phyloP scores from a whole-genome alignment of 2,888 invertebrate genomes.

The Pseudococcus jackbeardsleyi region DNA sequence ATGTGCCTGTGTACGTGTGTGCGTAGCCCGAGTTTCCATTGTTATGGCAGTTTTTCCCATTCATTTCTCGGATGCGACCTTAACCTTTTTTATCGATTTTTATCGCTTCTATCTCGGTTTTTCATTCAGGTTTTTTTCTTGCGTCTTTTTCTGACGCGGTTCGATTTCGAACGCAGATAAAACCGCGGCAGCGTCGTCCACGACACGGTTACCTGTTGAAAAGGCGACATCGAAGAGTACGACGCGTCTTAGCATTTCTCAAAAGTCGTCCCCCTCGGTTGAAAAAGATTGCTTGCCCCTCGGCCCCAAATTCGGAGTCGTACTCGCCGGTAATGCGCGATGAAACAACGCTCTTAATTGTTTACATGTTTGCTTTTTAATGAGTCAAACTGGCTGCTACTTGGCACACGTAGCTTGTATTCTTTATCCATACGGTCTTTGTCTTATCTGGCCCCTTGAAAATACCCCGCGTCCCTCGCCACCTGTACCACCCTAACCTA shows the following conservation, averaged over 20 bases:
- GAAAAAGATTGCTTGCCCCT: no score
- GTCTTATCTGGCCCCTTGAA: constrained; percentile 52
- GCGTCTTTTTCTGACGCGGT: constrained; percentile 15
- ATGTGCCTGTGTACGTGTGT: constrained; percentile 14
- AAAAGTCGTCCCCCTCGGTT: not conserved
- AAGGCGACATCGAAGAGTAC: constrained; percentile 12
- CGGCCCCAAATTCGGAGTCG: no score
- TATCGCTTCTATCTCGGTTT: constrained; percentile 57
- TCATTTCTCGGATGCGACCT: constrained; percentile 63
- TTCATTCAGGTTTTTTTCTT: constrained; percentile 59
- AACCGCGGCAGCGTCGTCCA: not conserved
- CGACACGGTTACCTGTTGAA: constrained; percentile 47
- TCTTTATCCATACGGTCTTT: constrained; percentile 60
- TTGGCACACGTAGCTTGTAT: constrained; percentile 60
- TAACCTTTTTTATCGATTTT: constrained; percentile 64
- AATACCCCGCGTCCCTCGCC: constrained; percentile 4
- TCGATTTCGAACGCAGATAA: constrained; percentile 24
- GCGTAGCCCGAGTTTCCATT: constrained; percentile 51
- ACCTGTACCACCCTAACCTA: constrained; percentile 31
- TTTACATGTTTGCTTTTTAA: constrained; percentile 62
- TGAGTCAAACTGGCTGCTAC: constrained; percentile 59
- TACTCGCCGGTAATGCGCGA: not conserved
- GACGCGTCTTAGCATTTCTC: not conserved
- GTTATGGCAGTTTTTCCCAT: constrained; percentile 59
- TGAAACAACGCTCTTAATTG: constrained; percentile 55